A percentile compares a stretch with the other conserved stretches of the same genome.
These are phyloP conservation scores for Drosophila virilis DNA, from an alignment of 1,140 invertebrate species.

Conservation along the genomic window DNA sequence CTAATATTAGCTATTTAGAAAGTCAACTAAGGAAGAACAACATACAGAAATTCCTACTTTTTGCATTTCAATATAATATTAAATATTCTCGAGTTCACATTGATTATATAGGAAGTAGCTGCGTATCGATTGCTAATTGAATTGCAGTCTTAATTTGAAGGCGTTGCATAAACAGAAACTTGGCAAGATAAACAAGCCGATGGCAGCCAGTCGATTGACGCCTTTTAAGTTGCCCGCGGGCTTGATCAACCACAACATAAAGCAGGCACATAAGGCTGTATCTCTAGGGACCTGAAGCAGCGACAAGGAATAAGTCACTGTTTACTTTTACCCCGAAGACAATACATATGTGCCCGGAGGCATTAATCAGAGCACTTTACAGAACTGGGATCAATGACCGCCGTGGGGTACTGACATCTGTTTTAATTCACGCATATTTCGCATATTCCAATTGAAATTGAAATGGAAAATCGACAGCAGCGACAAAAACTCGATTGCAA, in stretches of 20 bases:
- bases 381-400: slow-evolving; percentile 61
- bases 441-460: slow-evolving; percentile 41
- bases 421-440: slow-evolving; percentile 63
- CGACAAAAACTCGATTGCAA: slow-evolving; percentile 46
- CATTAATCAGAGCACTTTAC: slow-evolving; percentile 64
- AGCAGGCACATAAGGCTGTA: slow-evolving; percentile 9
- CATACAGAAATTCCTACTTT: too few species aligned
- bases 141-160: slow-evolving; percentile 44
- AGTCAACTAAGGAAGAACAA: too few species aligned
- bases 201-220: slow-evolving; percentile 15
- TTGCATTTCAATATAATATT: neutral
- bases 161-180: slow-evolving; percentile 55
- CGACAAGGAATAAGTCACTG: slow-evolving; percentile 51
- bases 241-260: slow-evolving; percentile 22
- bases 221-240: slow-evolving; percentile 39
- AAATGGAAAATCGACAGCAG: slow-evolving; percentile 55
- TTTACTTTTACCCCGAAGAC: slow-evolving; percentile 52
- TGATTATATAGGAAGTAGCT: neutral
- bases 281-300: slow-evolving; percentile 30
- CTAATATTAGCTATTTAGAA: too few species aligned
- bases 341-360: slow-evolving; percentile 32
- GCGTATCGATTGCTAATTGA: slow-evolving; percentile 8
- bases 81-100: neutral
- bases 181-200: slow-evolving; percentile 53
- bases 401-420: slow-evolving; percentile 61